These are phyloP conservation scores for Antechinus stuartii DNA, from an alignment of 2,113 vertebrate species.

Conservation along the genomic window DNA sequence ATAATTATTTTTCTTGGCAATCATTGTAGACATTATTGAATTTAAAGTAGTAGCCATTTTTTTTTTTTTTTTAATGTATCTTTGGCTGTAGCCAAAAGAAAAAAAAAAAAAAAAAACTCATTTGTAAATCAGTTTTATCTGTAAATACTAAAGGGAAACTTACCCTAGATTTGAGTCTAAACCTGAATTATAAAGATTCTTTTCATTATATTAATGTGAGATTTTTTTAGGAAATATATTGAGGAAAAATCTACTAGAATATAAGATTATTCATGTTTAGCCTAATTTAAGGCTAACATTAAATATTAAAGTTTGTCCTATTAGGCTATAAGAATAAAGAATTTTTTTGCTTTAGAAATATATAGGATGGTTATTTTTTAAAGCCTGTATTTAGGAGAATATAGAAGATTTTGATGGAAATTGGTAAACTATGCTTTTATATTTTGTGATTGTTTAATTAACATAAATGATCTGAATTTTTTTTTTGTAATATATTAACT, in stretches of 20 bases:
- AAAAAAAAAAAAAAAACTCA: too few relatives aligned
- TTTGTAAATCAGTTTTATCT: too few relatives aligned
- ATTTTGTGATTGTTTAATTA: constrained; percentile 32
- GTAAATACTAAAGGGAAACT: too few relatives aligned
- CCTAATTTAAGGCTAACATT: not conserved
- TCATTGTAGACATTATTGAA: too few relatives aligned
- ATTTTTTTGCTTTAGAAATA: constrained; percentile 29
- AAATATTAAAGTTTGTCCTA: not conserved
- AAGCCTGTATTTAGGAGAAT: constrained; percentile 39
- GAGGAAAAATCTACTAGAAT: not conserved
- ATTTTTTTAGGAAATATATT: not conserved
- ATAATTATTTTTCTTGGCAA: too few relatives aligned
- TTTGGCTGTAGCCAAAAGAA: too few relatives aligned
- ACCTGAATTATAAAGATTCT: too few relatives aligned
- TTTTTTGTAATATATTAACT: not conserved
- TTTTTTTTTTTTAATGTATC: too few relatives aligned
- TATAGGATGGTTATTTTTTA: not conserved
- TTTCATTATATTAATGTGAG: not conserved
- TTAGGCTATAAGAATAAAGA: constrained; percentile 14
- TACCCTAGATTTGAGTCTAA: too few relatives aligned
- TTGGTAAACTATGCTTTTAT: constrained; percentile 21
- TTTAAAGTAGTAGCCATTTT: too few relatives aligned
- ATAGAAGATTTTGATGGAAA: constrained; percentile 28
- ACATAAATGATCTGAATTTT: not conserved
- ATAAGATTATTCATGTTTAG: constrained; percentile 18